phyloP scores from a whole-genome alignment of 2,113 vertebrate genomes.

The Labeo catla region DNA sequence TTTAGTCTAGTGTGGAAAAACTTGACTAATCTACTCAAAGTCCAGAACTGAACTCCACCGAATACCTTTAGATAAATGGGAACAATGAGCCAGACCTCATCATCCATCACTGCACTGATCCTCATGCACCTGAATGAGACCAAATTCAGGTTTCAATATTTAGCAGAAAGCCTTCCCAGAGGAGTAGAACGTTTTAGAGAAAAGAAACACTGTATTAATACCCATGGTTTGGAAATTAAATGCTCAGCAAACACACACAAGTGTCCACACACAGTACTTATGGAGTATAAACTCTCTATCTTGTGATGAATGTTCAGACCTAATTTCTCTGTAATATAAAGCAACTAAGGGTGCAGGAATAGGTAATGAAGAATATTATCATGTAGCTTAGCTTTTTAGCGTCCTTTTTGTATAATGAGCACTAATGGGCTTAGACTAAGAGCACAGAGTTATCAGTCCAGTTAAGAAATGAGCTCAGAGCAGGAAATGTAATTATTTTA shows the following conservation, averaged over 20 bases:
- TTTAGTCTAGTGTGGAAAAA: background rate
- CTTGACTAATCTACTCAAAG: background rate
- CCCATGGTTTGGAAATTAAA: background rate
- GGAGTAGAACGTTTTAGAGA: background rate
- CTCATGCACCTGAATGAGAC: background rate
- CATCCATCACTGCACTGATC: background rate
- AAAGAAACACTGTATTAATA: background rate
- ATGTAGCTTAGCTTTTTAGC: slow-evolving; percentile 52
- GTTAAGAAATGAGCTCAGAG: slow-evolving; percentile 61
- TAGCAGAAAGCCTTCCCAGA: background rate
- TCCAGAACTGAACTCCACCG: background rate
- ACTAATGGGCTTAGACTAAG: slow-evolving; percentile 63
- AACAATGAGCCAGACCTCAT: background rate
- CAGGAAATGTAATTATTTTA: slow-evolving; percentile 71
- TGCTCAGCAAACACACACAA: background rate
- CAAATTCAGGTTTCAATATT: background rate
- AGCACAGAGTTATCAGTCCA: slow-evolving; percentile 55
- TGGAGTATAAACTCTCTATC: background rate
- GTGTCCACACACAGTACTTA: background rate
- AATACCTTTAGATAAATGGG: background rate
- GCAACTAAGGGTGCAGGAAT: slow-evolving; percentile 44
- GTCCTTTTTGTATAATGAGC: slow-evolving; percentile 51
- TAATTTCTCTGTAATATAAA: slow-evolving; percentile 30
- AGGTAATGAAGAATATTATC: slow-evolving; percentile 54
- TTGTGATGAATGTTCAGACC: slow-evolving; percentile 6